phyloP scores from a whole-genome alignment of 1,140 invertebrate species.

The Latrodectus geometricus region DNA sequence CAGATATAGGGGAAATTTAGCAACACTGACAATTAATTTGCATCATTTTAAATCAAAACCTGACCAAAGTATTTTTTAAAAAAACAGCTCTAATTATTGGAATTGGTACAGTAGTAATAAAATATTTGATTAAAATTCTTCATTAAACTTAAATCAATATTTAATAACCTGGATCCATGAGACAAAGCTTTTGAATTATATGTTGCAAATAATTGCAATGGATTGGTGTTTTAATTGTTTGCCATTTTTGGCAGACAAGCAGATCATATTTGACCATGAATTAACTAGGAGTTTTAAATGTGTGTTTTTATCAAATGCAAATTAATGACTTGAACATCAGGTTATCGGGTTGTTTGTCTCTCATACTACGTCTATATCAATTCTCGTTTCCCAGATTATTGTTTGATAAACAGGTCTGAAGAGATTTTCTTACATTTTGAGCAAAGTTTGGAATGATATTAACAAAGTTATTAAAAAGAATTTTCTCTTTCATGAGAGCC shows the following conservation, averaged over 20 bases:
- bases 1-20: not conserved
- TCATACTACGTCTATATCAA: not conserved
- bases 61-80: constrained; percentile 5
- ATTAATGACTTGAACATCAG: constrained; percentile 4
- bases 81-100: constrained; percentile 60
- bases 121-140: constrained; percentile 35
- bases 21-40: constrained; percentile 23
- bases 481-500: not conserved
- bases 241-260: not conserved
- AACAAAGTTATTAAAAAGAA: not conserved
- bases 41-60: constrained; percentile 1
- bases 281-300: constrained; percentile 34
- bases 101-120: constrained; percentile 6
- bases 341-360: too few relatives aligned
- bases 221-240: not conserved
- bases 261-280: constrained; percentile 32
- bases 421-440: constrained; percentile 46
- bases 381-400: not conserved
- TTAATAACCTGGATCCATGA: constrained; percentile 33
- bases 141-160: constrained; percentile 29
- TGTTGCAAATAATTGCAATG: constrained; percentile 46
- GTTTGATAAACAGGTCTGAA: constrained; percentile 4
- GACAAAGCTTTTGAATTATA: constrained; percentile 40
- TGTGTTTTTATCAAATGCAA: constrained; percentile 32
- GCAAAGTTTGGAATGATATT: constrained; percentile 44